Base-by-base conservation (phyloP, 2,888 invertebrate species). In the Mythimna ferrago region DNA sequence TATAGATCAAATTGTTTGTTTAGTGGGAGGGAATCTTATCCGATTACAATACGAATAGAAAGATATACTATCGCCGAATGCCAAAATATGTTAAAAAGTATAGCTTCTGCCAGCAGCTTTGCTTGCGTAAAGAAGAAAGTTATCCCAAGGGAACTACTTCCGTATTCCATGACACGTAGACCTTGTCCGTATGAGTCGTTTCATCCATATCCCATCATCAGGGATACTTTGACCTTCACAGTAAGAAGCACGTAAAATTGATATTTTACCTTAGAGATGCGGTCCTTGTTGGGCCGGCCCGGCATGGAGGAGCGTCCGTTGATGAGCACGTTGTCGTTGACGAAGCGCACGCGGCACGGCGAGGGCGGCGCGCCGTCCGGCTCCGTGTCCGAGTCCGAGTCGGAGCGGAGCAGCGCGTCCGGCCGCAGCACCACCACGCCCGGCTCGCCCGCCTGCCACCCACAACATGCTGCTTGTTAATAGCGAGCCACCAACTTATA, bases 271-370 rank as follows among this genome's bases (percentile, higher is more conserved):
- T 97, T 97, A 88, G 97, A 96, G 87, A 96, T 95, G 86, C 94
- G 89, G 81, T 91, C 90, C 65, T 81, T 87, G 90, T 96, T 94
- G 81, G 96, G 96, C 56, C 97, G 96, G 89, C 96, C 97, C 86
- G 97, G 97, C 92, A 99, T 97, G 96, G 98, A 98, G 92, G 98
- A 98, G 94, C 97, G 97, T 76, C 99, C 99, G 96, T 98, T 98
- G 96, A 99, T 99, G 94, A 99, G 97, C 92, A 99, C 97, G 95
- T 98, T 98, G 94, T 98, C 98, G 96, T 98, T 98, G 93, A 98
- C 97, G 96, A 99, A 98, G 87, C 97, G 97, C 88, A 98, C 98
- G 95, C 97, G 97, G 95, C 98, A 98, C 53, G 98, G 98, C 88
- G 98, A 98, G 57, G 98, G 98, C 80, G 98, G 82, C 97, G 97